A percentile compares a stretch with the other conserved stretches of the same genome.
These are phyloP conservation scores for Ammodytes marinus DNA, from an alignment of 2,113 vertebrate genomes.

Conservation along the genomic window DNA sequence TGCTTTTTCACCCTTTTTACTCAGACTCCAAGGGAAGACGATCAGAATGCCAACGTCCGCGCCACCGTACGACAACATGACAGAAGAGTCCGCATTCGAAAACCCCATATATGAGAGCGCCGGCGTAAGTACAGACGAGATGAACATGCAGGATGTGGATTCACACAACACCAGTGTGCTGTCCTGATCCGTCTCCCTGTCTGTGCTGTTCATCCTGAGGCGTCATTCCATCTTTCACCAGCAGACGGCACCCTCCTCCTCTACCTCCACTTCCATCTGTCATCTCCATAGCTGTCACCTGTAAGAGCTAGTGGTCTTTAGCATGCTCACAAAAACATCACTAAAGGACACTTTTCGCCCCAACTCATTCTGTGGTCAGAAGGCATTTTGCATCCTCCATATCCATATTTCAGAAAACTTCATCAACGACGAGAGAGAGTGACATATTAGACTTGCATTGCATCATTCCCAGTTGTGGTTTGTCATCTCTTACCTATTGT, in stretches of 20 bases:
- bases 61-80: slow-evolving; percentile 93
- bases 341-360: background rate
- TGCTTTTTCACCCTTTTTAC: slow-evolving; percentile 28
- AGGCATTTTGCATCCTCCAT: slow-evolving; percentile 20
- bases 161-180: slow-evolving; percentile 83
- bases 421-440: slow-evolving; percentile 5
- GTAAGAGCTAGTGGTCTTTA: background rate
- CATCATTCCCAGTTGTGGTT: slow-evolving; percentile 8
- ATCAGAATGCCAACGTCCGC: slow-evolving; percentile 86
- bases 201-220: slow-evolving; percentile 26
- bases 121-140: slow-evolving; percentile 91
- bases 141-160: slow-evolving; percentile 82
- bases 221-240: slow-evolving; percentile 68
- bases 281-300: slow-evolving; percentile 30
- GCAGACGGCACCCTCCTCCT: slow-evolving; percentile 63
- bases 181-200: slow-evolving; percentile 77
- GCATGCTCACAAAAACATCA: background rate
- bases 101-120: slow-evolving; percentile 93
- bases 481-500: slow-evolving; percentile 1
- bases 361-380: slow-evolving; percentile 10
- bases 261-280: slow-evolving; percentile 16
- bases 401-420: background rate
- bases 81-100: slow-evolving; percentile 94
- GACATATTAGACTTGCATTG: background rate
- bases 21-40: slow-evolving; percentile 92